A percentile compares a stretch with the other conserved stretches of the same genome.
These are phyloP conservation scores for Silvanus unidentatus DNA, from an alignment of 2,888 invertebrate genomes.

Conservation along the genomic window DNA sequence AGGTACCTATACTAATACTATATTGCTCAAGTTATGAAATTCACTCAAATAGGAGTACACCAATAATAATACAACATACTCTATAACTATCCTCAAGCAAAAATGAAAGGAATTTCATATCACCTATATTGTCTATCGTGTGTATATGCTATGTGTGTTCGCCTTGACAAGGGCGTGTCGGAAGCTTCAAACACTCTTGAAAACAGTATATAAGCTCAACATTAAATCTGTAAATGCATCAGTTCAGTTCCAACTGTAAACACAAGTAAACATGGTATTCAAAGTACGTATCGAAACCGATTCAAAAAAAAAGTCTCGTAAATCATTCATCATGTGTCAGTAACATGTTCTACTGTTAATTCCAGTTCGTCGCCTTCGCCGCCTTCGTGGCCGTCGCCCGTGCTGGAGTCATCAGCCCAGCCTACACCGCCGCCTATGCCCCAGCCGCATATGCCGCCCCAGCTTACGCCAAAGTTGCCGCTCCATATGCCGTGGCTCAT, in stretches of 20 bases:
- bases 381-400: conserved; percentile 30
- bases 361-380: conserved; percentile 28
- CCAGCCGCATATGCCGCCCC: conserved; percentile 27
- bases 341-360: conserved; percentile 9
- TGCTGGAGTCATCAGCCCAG: conserved; percentile 29
- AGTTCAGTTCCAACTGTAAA: not conserved
- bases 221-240: not conserved
- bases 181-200: not conserved
- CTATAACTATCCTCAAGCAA: not conserved
- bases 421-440: conserved; percentile 37
- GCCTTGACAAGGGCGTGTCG: conserved; percentile 1
- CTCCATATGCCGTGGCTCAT: conserved; percentile 21
- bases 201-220: not conserved
- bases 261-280: conserved; percentile 4
- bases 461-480: conserved; percentile 24
- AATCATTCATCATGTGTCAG: not conserved
- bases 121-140: too few relatives aligned
- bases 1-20: too few relatives aligned
- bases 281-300: not conserved
- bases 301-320: not conserved
- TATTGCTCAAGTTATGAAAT: too few relatives aligned
- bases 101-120: conserved; percentile 2
- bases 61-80: too few relatives aligned
- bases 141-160: not conserved
- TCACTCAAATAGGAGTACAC: too few relatives aligned